Base-by-base conservation (phyloP, 2,113 vertebrate species). In the Bombycilla garrulus region DNA sequence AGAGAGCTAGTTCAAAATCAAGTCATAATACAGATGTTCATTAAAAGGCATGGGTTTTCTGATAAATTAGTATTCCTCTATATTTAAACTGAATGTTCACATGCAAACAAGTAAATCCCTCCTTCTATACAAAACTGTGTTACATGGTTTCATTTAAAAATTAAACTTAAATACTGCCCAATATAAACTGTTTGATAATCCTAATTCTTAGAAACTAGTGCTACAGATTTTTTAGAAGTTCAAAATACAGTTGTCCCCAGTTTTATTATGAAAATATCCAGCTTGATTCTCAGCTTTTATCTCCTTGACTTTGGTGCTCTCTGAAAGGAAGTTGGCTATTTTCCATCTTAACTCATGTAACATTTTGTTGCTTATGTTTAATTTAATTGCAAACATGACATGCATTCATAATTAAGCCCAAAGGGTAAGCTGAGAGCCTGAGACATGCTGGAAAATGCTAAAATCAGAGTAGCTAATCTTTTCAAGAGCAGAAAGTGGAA, bases 321-420 rank as follows among this genome's bases (percentile, higher is more conserved):
- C 88, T 92, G 64, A 89, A 95, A 94, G 47, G 80, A 92, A 97
- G 58, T 66, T 98, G 97, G 96, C 93, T 95, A 94, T 14, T 90
- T 94, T 83, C 95, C 96, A 97, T 88, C 94, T 95, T 94, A 96
- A 97, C 96, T 97, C 96, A 95, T 62, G 80, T 86, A 97, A 92
- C 81, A 94, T 86, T 96, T 95, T 94, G 77, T 87, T 96, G 93
- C 93, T 96, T 95, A 81, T 61, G 86, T 95, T 96, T 95, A 97
- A 97, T 91, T 83, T 90, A 97, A 97, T 96, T 97, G 92, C 93
- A 96, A 92, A 92, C 94, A 94, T 80, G 95, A 92, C 23, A 51
- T 72, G 83, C 96, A 97, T 96, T 96, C 91, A 85, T 96, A 97
- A 97, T 96, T 70, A 33, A 95, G 86, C 93, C 85, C 76, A 70